These are phyloP conservation scores for Mesembrinibis cayennensis DNA, from an alignment of 2,113 vertebrate genomes.

Conservation along the genomic window DNA sequence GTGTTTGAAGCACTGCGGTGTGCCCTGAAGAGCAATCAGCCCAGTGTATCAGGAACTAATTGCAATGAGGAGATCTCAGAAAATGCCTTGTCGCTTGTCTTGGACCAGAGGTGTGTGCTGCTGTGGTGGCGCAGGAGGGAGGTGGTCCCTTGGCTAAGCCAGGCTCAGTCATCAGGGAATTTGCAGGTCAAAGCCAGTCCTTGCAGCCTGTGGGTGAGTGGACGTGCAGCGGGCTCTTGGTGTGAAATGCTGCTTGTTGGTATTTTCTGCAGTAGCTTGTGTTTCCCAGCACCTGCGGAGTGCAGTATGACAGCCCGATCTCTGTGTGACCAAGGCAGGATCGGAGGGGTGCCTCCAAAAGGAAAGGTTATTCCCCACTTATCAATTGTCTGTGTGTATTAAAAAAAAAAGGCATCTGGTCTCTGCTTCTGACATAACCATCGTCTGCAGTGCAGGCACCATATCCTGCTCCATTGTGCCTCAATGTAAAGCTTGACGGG, in stretches of 20 bases:
- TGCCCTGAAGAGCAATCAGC: conserved; percentile 36
- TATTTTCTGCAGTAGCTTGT: not conserved
- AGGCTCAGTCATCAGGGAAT: not conserved
- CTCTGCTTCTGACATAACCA: not conserved
- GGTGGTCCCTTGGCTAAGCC: not conserved
- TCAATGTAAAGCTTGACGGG: fast-evolving
- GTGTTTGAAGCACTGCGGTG: conserved; percentile 18
- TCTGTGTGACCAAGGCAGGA: not conserved
- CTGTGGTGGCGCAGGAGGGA: not conserved
- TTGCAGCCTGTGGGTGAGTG: not conserved
- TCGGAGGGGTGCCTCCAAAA: fast-evolving
- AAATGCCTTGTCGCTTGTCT: not conserved
- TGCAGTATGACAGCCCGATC: not conserved
- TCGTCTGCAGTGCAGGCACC: not conserved
- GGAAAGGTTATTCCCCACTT: not conserved
- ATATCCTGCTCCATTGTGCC: fast-evolving
- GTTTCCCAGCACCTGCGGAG: not conserved
- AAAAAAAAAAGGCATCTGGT: not conserved
- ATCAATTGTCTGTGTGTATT: not conserved
- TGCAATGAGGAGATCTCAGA: not conserved
- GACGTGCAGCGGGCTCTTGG: not conserved
- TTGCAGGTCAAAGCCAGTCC: not conserved
- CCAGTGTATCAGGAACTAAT: not conserved
- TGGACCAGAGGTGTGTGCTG: not conserved
- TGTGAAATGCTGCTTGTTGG: not conserved